Base-by-base conservation (phyloP, 2,888 invertebrate species). In the Globia sparganii region DNA sequence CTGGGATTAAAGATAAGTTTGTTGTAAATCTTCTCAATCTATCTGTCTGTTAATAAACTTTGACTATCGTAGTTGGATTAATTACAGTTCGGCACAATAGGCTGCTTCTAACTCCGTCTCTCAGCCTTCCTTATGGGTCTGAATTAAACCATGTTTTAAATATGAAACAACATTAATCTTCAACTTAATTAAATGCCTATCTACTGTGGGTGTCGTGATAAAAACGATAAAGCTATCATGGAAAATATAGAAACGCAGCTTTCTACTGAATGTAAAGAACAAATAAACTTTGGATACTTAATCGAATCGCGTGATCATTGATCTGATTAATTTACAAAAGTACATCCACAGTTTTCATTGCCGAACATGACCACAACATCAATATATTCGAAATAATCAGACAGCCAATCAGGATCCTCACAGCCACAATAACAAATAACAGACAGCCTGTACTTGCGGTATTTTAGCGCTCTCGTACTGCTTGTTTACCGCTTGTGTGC, bases 1-100 rank as follows among this genome's bases (percentile, higher is more conserved):
- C 21, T 28, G 79, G 80, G 80, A 80, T 80, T 80, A 62, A 62
- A 62, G 79, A 71, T 61, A 80, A 80, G 34, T 84, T 84, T 21
- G 61, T 78, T 66, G 59, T 46, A 70, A 80, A 80, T 79, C 70
- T 84, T 58, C 56, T 68, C 69, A 65, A 67, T 70, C 56, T 61
- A 70, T 78, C 37, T 66, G 49, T 46, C 59, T 31, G 70, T 61
- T 80, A 56, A 84, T 61, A 70, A 80, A 83, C 65, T 80, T 78
- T 31, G 46, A 58, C 46, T 34, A 58, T 84, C 79, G 53, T 49
- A 61, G 69, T 49, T 49, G 69, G 58, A 83, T 83, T 83, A 67
- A 83, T 67, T 77, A 77, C 68, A 31, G 28, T 37, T 21, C 43
- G 11, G 67, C 40, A 37, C 82, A 43, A 43, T 11, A 53, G 43